Evolutionary conservation across 2,888 invertebrate genomes (phyloP).

Genomic region (Venusia cambrica): DNA sequence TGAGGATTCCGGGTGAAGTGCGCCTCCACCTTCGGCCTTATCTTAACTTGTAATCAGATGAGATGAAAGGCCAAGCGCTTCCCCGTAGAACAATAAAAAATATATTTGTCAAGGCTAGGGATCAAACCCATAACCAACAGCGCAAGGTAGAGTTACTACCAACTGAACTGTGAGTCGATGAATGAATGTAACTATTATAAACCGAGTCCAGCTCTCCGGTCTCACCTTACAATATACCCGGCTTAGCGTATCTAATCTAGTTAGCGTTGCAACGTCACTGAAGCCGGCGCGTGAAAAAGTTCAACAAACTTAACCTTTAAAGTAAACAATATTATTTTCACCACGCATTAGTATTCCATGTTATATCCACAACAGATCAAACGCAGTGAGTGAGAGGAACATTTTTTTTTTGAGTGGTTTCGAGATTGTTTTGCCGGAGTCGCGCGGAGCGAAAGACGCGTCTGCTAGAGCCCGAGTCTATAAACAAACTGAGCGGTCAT

Average conservation of each 20-base stretch:
- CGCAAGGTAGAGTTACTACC: no score
- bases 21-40: no score
- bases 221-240: constrained; percentile 45
- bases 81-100: no score
- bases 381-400: constrained; percentile 6
- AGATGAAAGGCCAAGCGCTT: no score
- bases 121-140: no score
- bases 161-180: no score
- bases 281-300: constrained; percentile 67
- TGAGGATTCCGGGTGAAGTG: no score
- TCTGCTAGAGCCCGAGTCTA: constrained; percentile 61
- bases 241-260: constrained; percentile 70
- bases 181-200: constrained; percentile 46
- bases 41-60: no score
- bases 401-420: constrained; percentile 36
- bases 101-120: no score
- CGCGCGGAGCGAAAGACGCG: constrained; percentile 43
- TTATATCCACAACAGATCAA: constrained; percentile 23
- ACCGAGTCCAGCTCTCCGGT: constrained; percentile 45
- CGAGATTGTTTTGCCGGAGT: constrained; percentile 29
- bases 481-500: constrained; percentile 24
- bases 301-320: constrained; percentile 70
- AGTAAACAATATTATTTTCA: constrained; percentile 38
- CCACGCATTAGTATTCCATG: constrained; percentile 31
- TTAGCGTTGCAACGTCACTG: constrained; percentile 71